Base-by-base conservation (phyloP, 2,888 invertebrate genomes). In the Tachina fera region DNA sequence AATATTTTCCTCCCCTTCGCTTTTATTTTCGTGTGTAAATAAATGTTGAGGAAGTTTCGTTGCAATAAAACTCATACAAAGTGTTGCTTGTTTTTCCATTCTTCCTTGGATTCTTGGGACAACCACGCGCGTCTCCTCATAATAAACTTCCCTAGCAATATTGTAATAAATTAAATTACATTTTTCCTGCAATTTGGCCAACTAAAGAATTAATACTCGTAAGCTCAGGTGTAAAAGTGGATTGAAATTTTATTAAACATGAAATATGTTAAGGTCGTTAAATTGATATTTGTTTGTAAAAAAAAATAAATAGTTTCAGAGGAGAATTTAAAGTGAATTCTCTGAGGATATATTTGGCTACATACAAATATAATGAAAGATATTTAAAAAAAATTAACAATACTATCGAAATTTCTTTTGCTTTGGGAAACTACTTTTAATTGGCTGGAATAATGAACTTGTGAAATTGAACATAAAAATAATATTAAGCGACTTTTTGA, bases 161-260 rank as follows among this genome's bases (percentile, higher is more conserved):
- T 83, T 78, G 77, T 72, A 83, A 83, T 83, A 83, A 83, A 83
- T 83, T 78, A 78, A 83, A 83, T 83, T 77, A 77, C 72, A 68
- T 78, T 77, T 83, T 71, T 71, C 31, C 31, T 72, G 41, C 56
- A 65, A 45, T 56, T 79, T 61, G 72, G 19, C 47, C 58, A 68
- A 68, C 68, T 68, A 77, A 72, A 51, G 65, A 67, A 60, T 78
- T 72, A 65, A 72, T 78, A 60, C 60, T 71, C 45, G 43, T 11
- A 67, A 83, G 77, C 83, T 83, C 83, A 83, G 83, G 83, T 83
- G 83, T 60, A 83, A 77, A 65, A 77, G 51, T 53, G 63, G 83
- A 83, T 83, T 77, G 65, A 14, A 77, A 67, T 67, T 83, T 83
- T 77, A 77, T 77, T 77, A 53, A 60, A 67, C 19, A 51, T 58